These are phyloP conservation scores for Patella caerulea DNA, from an alignment of 2,888 invertebrate species.

Conservation along the genomic window DNA sequence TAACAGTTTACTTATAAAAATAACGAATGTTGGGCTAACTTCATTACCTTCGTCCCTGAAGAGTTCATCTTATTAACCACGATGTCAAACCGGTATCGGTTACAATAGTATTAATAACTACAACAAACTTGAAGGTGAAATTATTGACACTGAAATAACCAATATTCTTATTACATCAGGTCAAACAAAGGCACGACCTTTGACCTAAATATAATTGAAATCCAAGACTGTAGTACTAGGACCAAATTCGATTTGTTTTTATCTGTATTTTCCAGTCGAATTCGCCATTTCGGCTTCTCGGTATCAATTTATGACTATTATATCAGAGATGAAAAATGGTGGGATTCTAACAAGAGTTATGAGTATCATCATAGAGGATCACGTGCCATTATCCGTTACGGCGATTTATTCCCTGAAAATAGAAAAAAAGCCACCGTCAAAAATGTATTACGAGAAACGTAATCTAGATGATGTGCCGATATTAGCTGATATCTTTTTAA, in stretches of 20 bases:
- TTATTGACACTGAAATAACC: no score
- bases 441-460: no score
- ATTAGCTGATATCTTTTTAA: no score
- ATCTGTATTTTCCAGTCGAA: not conserved
- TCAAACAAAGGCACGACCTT: not conserved
- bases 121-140: not conserved
- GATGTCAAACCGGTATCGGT: not conserved
- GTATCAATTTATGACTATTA: not conserved
- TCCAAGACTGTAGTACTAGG: not conserved
- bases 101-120: slow-evolving; percentile 7
- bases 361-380: no score
- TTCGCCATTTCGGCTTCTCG: not conserved
- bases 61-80: slow-evolving; percentile 6
- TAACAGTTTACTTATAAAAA: slow-evolving; percentile 1
- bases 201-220: not conserved
- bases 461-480: no score
- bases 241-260: not conserved
- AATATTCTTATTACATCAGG: not conserved
- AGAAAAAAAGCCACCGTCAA: no score
- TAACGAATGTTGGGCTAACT: not conserved
- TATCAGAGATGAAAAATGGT: not conserved
- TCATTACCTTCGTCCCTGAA: slow-evolving; percentile 8
- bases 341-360: not conserved
- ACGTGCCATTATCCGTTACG: no score
- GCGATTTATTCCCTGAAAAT: no score